Base-by-base conservation (phyloP, 2,888 invertebrate genomes). In the Trichogramma evanescens region DNA sequence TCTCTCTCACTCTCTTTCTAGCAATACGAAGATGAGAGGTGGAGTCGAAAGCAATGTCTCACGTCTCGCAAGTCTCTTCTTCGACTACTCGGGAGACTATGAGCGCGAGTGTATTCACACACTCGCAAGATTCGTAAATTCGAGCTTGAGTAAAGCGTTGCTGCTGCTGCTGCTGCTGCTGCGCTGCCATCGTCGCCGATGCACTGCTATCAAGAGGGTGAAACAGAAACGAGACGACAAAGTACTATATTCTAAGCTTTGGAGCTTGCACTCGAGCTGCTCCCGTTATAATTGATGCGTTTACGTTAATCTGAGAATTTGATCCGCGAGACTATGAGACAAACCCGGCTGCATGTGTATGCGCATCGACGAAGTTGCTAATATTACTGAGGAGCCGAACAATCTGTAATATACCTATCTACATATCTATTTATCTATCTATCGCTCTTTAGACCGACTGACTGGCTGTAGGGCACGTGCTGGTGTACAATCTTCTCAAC, bases 211-310 rank as follows among this genome's bases (percentile, higher is more conserved):
- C n/a, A 38, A 54, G 48, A 46, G 43, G 38, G 41, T 40, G 40
- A 38, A n/a, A 50, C 40, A 45, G 39, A 10, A n/a, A 43, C 13
- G 44, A 40, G 49, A 40, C 10, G 61, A 59, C 44, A 41, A 48
- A 42, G 45, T 56, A 59, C 59, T 57, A 60, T 59, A 45, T 64
- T 60, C 51, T 60, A 61, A 54, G 60, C 53, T 55, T 54, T 39
- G 44, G 54, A 42, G 59, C 26, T 26, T 62, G 62, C 61, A 26
- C 3, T 26, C 26, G 26, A 26, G 62, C 62, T 57, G 49, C 54
- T 59, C 62, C 59, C 61, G 56, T 56, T 63, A 61, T 63, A 63
- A 61, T 63, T 63, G 63, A 63, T 63, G 61, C 63, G 56, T 61
- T 63, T 61, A 61, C 63, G 63, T 61, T 63, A 61, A 63, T 61